phyloP scores from a whole-genome alignment of 2,113 vertebrate species.

The Lates calcarifer region DNA sequence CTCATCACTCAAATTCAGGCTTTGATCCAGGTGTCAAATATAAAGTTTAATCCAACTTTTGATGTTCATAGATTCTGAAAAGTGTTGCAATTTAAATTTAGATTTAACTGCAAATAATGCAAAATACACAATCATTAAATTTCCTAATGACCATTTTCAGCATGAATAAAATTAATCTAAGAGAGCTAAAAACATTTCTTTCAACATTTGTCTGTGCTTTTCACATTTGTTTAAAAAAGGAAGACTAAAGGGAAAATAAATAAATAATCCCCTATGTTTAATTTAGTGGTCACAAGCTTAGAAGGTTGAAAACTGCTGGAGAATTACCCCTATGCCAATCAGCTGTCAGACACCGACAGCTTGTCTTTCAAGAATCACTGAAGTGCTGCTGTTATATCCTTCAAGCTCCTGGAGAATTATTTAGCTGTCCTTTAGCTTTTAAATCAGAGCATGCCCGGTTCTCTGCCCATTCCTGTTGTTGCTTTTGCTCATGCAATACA shows the following conservation, averaged over 20 bases:
- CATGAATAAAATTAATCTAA: no score
- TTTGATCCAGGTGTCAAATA: no score
- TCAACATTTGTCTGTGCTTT: slow-evolving; percentile 7
- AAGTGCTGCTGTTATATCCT: slow-evolving; percentile 29
- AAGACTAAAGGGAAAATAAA: slow-evolving; percentile 1
- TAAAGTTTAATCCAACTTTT: no score
- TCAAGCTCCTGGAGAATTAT: slow-evolving; percentile 23
- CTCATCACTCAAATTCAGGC: no score
- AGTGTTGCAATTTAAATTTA: no score
- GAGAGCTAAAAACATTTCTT: no score
- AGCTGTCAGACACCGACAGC: slow-evolving; percentile 47
- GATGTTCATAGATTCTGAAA: no score
- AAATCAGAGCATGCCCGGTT: slow-evolving; percentile 21
- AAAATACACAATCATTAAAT: neutral
- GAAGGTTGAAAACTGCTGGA: slow-evolving; percentile 34
- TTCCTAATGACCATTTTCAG: no score
- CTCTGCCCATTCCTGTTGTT: slow-evolving; percentile 27
- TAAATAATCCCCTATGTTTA: slow-evolving; percentile 3
- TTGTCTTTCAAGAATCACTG: slow-evolving; percentile 49
- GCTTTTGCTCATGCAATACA: slow-evolving; percentile 31
- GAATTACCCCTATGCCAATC: slow-evolving; percentile 38
- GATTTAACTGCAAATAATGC: no score
- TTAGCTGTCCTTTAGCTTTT: slow-evolving; percentile 20
- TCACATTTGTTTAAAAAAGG: neutral
- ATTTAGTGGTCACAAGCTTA: slow-evolving; percentile 30